A percentile compares a stretch with the other conserved stretches of the same genome.
Conservation (phyloP, 2,888 invertebrate genomes). For the Drosophila subsilvestris region DNA sequence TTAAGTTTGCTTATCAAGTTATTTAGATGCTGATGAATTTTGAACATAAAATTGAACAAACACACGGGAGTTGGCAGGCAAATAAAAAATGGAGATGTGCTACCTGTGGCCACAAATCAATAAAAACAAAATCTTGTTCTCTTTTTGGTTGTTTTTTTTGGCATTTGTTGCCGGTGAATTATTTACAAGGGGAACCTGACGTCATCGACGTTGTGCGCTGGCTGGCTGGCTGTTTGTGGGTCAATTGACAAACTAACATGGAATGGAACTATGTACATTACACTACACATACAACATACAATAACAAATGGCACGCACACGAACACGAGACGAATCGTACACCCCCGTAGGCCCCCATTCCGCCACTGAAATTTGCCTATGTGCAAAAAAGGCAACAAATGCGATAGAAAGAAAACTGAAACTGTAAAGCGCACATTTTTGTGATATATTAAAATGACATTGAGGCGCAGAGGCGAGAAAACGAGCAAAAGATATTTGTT, state of each 20-base stretch:
- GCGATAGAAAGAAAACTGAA: slow-evolving; percentile 57
- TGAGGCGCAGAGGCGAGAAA: slow-evolving; percentile 50
- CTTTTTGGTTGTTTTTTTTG: slow-evolving; percentile 46
- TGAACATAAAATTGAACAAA: slow-evolving; percentile 25
- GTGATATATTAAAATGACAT: slow-evolving; percentile 74
- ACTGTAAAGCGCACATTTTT: slow-evolving; percentile 56
- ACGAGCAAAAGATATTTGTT: slow-evolving; percentile 44
- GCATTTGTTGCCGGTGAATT: slow-evolving; percentile 69
- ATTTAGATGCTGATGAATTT: neutral
- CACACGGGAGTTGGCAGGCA: slow-evolving; percentile 34
- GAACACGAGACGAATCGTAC: slow-evolving; percentile 26
- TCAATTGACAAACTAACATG: slow-evolving; percentile 73
- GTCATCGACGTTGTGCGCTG: slow-evolving; percentile 57
- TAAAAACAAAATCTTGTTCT: slow-evolving; percentile 46
- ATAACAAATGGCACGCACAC: slow-evolving; percentile 21
- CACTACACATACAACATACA: slow-evolving; percentile 3
- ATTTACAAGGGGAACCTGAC: slow-evolving; percentile 71
- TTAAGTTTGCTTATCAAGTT: slow-evolving; percentile 3
- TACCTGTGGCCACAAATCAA: slow-evolving; percentile 65
- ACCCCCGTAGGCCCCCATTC: slow-evolving; percentile 25
- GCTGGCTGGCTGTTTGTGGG: slow-evolving; percentile 67
- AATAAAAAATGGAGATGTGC: slow-evolving; percentile 42
- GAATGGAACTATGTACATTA: neutral
- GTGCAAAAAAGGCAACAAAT: slow-evolving; percentile 66
- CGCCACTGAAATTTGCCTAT: slow-evolving; percentile 45